Conservation (phyloP, 2,797 vertebrate species). For the Botia almorhae region DNA sequence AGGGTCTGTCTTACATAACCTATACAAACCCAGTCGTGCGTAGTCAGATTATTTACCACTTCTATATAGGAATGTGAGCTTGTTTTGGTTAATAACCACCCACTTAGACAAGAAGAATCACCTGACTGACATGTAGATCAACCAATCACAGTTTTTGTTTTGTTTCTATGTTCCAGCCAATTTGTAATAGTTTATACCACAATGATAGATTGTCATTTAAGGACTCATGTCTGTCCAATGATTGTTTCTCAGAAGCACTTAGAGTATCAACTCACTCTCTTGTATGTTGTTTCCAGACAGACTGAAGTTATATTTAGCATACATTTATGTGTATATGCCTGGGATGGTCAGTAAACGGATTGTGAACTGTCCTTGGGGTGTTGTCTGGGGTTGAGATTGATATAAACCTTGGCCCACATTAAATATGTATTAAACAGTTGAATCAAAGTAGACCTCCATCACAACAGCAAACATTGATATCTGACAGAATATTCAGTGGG, state of each 20-base stretch:
- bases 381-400: conserved; percentile 7
- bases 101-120: too few species aligned
- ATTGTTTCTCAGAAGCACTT: background rate
- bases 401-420: conserved; percentile 35
- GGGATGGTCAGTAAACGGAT: background rate
- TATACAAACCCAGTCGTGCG: background rate
- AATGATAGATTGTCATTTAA: background rate
- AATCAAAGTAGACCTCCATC: conserved; percentile 16
- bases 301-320: background rate
- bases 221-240: background rate
- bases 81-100: too few species aligned
- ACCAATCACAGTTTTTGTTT: too few species aligned
- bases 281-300: background rate
- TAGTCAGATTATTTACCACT: too few species aligned
- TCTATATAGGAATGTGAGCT: too few species aligned
- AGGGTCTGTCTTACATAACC: background rate
- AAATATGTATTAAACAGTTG: conserved; percentile 36
- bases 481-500: conserved; percentile 14
- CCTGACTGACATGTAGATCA: too few species aligned
- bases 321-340: background rate
- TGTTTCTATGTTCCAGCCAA: background rate
- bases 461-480: conserved; percentile 36
- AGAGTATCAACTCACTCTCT: too few species aligned
- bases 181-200: background rate
- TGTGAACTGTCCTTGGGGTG: conserved; percentile 7